Evolutionary conservation across 2,797 vertebrate genomes (phyloP).

Genomic region (Oreortyx pictus): DNA sequence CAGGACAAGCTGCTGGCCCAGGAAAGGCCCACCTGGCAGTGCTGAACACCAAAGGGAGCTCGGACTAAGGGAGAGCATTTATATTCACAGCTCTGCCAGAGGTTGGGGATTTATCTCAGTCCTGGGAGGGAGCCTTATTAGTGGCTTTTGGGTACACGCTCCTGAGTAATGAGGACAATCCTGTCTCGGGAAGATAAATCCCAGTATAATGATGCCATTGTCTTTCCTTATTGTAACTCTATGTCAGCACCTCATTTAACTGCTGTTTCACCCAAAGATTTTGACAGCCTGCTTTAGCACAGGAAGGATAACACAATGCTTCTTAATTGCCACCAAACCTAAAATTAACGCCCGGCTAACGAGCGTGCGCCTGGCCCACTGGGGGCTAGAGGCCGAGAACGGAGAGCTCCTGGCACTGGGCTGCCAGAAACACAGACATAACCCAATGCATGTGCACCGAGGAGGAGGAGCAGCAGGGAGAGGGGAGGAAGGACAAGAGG

Average conservation of each 20-base stretch:
- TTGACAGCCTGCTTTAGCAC: constrained; percentile 57
- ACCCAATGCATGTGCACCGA: background rate
- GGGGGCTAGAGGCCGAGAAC: background rate
- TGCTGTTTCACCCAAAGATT: constrained; percentile 69
- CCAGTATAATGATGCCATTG: constrained; percentile 70
- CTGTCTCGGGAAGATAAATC: constrained; percentile 68
- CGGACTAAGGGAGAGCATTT: constrained; percentile 18
- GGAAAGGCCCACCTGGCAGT: background rate
- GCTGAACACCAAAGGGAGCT: background rate
- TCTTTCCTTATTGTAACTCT: constrained; percentile 64
- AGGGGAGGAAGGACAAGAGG: background rate
- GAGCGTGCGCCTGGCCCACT: background rate
- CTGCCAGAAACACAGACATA: background rate
- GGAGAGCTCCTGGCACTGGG: background rate
- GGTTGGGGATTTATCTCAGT: constrained; percentile 60
- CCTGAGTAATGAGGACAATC: constrained; percentile 69
- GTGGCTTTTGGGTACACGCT: constrained; percentile 57
- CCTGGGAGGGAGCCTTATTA: constrained; percentile 64
- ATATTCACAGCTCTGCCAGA: background rate
- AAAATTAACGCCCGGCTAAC: constrained; percentile 58
- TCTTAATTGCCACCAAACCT: constrained; percentile 61
- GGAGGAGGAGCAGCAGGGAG: background rate
- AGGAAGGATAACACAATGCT: constrained; percentile 50
- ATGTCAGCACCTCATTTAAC: constrained; percentile 53
- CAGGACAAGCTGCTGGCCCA: background rate